Conservation (phyloP, 2,888 invertebrate species). For the Himalopsyche anomala region DNA sequence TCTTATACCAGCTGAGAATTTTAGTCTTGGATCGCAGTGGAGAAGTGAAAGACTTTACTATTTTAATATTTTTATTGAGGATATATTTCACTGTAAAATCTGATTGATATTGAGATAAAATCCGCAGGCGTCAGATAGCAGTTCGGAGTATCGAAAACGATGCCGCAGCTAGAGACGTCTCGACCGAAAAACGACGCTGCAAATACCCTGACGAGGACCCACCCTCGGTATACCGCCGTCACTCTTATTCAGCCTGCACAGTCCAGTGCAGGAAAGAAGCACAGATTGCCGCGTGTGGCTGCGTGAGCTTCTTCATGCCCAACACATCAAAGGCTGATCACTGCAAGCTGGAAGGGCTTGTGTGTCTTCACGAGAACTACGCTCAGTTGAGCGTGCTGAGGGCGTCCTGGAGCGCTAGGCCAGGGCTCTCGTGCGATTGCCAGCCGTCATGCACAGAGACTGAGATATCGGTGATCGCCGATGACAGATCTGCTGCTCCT, state of each 20-base stretch:
- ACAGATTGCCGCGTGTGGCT: conserved; percentile 81
- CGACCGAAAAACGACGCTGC: conserved; percentile 83
- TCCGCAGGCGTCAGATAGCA: conserved; percentile 75
- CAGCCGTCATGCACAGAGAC: conserved; percentile 85
- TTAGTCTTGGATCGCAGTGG: too few relatives aligned
- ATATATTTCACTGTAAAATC: too few relatives aligned
- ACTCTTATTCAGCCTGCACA: conserved; percentile 85
- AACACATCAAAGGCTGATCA: conserved; percentile 72
- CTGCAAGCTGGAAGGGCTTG: conserved; percentile 67
- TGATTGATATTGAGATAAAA: too few relatives aligned
- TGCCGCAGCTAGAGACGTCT: conserved; percentile 79
- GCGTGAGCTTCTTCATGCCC: conserved; percentile 84
- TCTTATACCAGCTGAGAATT: too few relatives aligned
- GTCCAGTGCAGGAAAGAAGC: conserved; percentile 84
- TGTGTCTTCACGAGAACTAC: conserved; percentile 81
- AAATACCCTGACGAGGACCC: conserved; percentile 83
- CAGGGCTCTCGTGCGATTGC: conserved; percentile 83
- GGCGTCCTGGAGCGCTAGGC: conserved; percentile 75
- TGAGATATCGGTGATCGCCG: conserved; percentile 81
- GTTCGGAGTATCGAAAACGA: conserved; percentile 83
- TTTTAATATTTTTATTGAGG: too few relatives aligned
- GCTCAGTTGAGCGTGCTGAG: conserved; percentile 80
- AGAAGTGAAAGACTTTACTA: too few relatives aligned
- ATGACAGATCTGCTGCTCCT: conserved; percentile 71
- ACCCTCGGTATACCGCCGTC: conserved; percentile 78